Conservation (phyloP, 2,113 vertebrate genomes). For the Psammodynastes pulverulentus region DNA sequence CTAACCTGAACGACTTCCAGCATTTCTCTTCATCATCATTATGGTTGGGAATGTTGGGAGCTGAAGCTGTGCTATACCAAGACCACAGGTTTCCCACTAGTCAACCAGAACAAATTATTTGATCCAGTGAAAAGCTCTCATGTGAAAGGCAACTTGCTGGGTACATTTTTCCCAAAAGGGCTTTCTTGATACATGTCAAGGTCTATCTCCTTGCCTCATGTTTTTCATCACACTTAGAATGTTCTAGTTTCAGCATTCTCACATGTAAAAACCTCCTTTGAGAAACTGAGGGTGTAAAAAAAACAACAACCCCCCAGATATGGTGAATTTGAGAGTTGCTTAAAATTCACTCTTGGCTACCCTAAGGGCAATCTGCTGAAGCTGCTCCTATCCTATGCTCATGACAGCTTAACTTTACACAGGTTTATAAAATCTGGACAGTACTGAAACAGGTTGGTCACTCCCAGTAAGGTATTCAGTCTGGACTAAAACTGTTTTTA, state of each 20-base stretch:
- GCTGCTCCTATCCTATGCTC: neutral
- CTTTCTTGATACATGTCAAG: neutral
- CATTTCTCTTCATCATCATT: neutral
- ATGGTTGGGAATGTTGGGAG: neutral
- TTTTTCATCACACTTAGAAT: neutral
- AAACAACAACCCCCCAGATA: no score
- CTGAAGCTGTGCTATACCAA: neutral
- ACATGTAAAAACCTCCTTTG: neutral
- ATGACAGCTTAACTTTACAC: neutral
- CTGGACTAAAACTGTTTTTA: neutral
- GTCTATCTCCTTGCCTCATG: neutral
- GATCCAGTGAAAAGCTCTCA: neutral
- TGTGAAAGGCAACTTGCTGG: neutral
- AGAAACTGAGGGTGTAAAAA: neutral
- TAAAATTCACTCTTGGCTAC: neutral
- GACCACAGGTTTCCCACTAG: neutral
- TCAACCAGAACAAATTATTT: neutral
- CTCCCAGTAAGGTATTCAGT: neutral
- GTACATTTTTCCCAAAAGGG: neutral
- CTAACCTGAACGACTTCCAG: neutral
- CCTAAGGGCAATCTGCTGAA: neutral
- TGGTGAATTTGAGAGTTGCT: neutral
- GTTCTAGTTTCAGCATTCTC: neutral
- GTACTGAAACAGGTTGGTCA: neutral
- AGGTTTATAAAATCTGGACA: neutral